Evolutionary conservation across 2,113 vertebrate genomes (phyloP), one percentile per base, ranked within the genome.

Genomic region (Romanogobio albipinnatus): DNA sequence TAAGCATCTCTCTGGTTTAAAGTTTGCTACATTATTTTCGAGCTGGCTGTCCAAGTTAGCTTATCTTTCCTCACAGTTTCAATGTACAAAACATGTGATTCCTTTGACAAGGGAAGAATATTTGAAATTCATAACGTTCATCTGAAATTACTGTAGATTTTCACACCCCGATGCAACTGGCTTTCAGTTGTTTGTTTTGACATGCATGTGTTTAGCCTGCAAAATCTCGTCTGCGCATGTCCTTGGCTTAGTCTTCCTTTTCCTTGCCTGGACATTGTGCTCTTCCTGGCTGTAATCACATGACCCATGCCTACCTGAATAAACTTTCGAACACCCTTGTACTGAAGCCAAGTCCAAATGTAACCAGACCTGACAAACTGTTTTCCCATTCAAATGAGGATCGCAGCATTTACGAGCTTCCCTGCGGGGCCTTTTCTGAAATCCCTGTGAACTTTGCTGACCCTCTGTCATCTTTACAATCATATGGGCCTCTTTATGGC

Each of bases 281-380:
- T 24, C 19, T 83, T 59, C 29, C 70, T 81, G 11, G 15, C 66
- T 75, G 17, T 83, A n/a, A 81, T 61, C 83, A 78, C 26, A 4
- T 76, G 81, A 80, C 75, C 76, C 83, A 61, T 59, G 61, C 10
- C 26, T 58, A 17, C 74, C 24, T 87, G 80, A 24, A 24, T 62
- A 86, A 76, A 47, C 49, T 58, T 33, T 82, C 22, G 36, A 11
- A 49, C 17, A 53, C 71, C 36, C 47, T 17, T 53, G 11, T 17
- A 53, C 61, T 49, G 56, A 61, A 45, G 47, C 6, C 64, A 47
- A 43, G 76, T 36, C 78, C 43, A 71, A 81, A 73, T 53, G 36
- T 61, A 75, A 47, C 39, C 56, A 85, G 47, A 66, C 2, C 11
- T n/a, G 73, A 26, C 45, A 53, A 19, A 19, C 33, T 49, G 26